A percentile compares a stretch with the other conserved stretches of the same genome.
phyloP scores from a whole-genome alignment of 2,113 vertebrate genomes.

The Piprites chloris region DNA sequence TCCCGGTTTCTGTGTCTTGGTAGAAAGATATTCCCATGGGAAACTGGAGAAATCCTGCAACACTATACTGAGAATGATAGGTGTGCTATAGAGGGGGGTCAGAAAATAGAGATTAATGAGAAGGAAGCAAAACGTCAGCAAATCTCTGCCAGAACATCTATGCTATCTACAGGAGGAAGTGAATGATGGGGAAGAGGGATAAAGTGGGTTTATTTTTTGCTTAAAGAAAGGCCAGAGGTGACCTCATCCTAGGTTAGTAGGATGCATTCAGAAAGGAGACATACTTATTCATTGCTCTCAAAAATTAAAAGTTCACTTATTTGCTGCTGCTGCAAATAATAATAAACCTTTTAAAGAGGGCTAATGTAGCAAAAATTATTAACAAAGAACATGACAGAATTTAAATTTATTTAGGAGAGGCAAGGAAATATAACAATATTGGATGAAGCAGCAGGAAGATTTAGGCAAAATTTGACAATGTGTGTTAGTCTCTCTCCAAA shows the following conservation, averaged over 20 bases:
- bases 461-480: background rate
- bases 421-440: background rate
- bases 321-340: background rate
- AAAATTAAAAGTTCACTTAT: background rate
- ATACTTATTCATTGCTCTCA: background rate
- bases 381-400: background rate
- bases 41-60: background rate
- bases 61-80: background rate
- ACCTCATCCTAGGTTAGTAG: background rate
- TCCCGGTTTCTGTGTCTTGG: background rate
- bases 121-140: conserved; percentile 25
- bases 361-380: background rate
- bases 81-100: background rate
- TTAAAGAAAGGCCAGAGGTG: background rate
- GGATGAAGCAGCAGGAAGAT: background rate
- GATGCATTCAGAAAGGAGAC: background rate
- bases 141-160: background rate
- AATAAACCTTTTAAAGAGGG: background rate
- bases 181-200: background rate
- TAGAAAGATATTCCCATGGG: background rate
- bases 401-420: background rate
- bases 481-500: background rate
- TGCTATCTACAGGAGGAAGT: background rate
- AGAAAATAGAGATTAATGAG: background rate
- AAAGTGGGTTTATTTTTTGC: background rate